Evolutionary conservation across 2,888 invertebrate genomes (phyloP), one percentile per base, ranked within the genome.

Genomic region (Deilephila porcellus): DNA sequence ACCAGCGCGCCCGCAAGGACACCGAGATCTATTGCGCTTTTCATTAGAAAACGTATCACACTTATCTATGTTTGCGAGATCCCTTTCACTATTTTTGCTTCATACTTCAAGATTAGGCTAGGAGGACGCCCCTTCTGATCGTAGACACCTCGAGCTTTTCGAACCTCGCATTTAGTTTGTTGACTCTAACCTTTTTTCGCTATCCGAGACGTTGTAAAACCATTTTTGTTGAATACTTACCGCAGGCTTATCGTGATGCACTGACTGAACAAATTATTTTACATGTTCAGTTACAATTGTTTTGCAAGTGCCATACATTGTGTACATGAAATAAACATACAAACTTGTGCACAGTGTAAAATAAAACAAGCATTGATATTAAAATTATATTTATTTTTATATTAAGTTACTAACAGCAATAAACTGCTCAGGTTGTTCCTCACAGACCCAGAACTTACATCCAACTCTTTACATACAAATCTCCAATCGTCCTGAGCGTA

Each of bases 321-420:
- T 29, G 19, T 53, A 25, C 1, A 70, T 53, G 25, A 17, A 8
- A 60, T 7, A 17, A 25, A 25, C 11, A 60, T 7, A 37, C 3
- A 17, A 14, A 19, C 1, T 29, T 14, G 45, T 70, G 29, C 17
- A 62, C 19, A 29, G 62, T 74, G 70, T 25, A 60, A 75, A 79
- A 78, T 76, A 62, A 82, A 82, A 79, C 74, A 74, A 74, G 32
- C 60, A 73, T 17, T 73, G 79, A 80, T 79, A 83, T 79, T 85
- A 83, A 82, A 82, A 82, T 79, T 86, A 88, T 85, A 87, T 92
- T 91, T 91, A 92, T 91, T 88, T 91, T 88, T 91, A 92, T 90
- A 91, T 85, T 87, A 91, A 90, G 89, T 90, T 89, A 89, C 88
- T 90, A 92, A 90, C 83, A 91, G 90, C 88, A 86, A 90, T 92